Base-by-base conservation (phyloP, 2,113 vertebrate genomes). In the Tachysurus fulvidraco region DNA sequence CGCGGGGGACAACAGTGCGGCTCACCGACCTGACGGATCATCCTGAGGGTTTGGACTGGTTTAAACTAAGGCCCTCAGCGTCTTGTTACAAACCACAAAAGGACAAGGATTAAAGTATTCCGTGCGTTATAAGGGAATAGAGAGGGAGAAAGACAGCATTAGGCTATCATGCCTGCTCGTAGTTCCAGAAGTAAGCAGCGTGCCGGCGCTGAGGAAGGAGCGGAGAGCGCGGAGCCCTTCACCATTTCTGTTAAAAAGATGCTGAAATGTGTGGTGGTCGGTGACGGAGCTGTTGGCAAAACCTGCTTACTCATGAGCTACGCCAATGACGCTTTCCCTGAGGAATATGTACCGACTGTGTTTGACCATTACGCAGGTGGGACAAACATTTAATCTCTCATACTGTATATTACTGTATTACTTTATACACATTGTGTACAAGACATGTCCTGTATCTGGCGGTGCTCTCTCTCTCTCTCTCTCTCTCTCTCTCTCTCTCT, bases 291-390 rank as follows among this genome's bases (percentile, higher is more conserved):
- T 79, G 98, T 98, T 93, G 98, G 98, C 46, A 99, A 98, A 94
- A 99, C 98, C 90, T 99, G 98, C 94, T 95, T 98, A 71, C 95
- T 99, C 87, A 99, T 98, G 97, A 99, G 98, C 95, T 99, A 99
- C 91, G 98, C 98, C 93, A 99, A 98, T 89, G 97, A 99, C 95
- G 97, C 97, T 92, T 99, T 99, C 93, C 98, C 97, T 0, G 97
- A 99, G 95, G 97, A 98, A 94, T 99, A 99, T 91, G 97, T 98
- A 57, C 98, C 98, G 91, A 99, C 98, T 36, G 97, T 99, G 79
- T 99, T 99, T 92, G 97, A 99, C 93, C 98, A 99, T 93, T 98
- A 99, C 92, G 98, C 97, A 95, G 98, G 98, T 99, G 94, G 92
- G 95, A 60, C 62, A 54, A 71, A 52, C 14, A 46, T 65, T 80